These are phyloP conservation scores for Hypena proboscidalis DNA, from an alignment of 2,888 invertebrate genomes.

Conservation along the genomic window DNA sequence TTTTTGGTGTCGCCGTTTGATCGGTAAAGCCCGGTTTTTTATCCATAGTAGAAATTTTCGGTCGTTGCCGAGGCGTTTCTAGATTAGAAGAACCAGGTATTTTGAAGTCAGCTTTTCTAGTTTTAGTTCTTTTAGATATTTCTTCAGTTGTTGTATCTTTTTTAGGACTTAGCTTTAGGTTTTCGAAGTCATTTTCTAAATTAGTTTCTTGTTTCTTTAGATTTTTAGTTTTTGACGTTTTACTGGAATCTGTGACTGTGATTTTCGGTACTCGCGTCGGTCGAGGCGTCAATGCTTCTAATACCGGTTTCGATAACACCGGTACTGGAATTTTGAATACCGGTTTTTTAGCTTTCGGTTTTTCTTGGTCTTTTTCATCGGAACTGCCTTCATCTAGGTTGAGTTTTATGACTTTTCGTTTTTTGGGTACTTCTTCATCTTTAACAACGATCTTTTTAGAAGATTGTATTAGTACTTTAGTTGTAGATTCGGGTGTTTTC, in stretches of 20 bases:
- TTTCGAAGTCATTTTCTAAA: no score
- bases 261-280: slow-evolving; percentile 47
- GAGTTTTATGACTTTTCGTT: slow-evolving; percentile 61
- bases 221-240: slow-evolving; percentile 9
- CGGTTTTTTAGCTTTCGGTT: slow-evolving; percentile 39
- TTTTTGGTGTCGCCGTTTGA: slow-evolving; percentile 38
- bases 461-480: slow-evolving; percentile 37
- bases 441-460: slow-evolving; percentile 50
- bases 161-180: no score
- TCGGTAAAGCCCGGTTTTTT: slow-evolving; percentile 25
- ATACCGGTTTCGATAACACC: slow-evolving; percentile 49
- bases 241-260: slow-evolving; percentile 40
- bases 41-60: no score
- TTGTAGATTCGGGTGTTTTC: slow-evolving; percentile 59
- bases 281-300: slow-evolving; percentile 66
- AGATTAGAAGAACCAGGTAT: no score
- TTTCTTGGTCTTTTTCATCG: slow-evolving; percentile 45
- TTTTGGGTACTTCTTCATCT: slow-evolving; percentile 65
- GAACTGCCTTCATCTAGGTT: slow-evolving; percentile 57
- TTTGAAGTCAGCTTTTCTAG: no score
- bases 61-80: no score
- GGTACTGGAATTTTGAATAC: slow-evolving; percentile 70
- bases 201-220: no score
- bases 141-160: no score
- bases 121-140: no score